Conservation (phyloP, 2,888 invertebrate genomes). For the Smittia aterrima region DNA sequence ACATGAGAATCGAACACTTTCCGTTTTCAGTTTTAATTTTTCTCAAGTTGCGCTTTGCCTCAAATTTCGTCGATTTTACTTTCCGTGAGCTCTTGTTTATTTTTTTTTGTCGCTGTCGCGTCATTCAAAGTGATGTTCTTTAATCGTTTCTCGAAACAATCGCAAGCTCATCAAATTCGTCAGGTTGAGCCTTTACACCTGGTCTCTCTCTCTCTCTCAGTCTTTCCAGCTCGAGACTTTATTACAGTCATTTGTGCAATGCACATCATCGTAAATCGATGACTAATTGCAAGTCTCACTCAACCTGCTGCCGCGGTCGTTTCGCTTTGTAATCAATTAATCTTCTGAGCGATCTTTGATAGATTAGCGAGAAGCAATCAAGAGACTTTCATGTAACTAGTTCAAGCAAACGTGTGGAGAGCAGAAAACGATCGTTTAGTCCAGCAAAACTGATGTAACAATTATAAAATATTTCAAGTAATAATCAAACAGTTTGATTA, state of each 20-base stretch:
- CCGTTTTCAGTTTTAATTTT: slow-evolving; percentile 30
- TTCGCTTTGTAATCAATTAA: too few relatives aligned
- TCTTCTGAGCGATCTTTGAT: too few relatives aligned
- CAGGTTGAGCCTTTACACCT: not conserved
- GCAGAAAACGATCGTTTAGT: not conserved
- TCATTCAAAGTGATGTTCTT: not conserved
- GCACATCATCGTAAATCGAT: not conserved
- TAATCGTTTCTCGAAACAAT: slow-evolving; percentile 13
- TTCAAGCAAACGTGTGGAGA: too few relatives aligned
- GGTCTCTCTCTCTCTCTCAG: not conserved
- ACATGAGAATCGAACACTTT: slow-evolving; percentile 18
- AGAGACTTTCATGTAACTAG: too few relatives aligned
- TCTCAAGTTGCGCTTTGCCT: slow-evolving; percentile 36
- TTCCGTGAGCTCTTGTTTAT: not conserved
- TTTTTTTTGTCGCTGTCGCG: too few relatives aligned
- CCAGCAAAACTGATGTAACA: slow-evolving; percentile 21
- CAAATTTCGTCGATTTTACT: slow-evolving; percentile 34
- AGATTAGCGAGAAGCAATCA: too few relatives aligned
- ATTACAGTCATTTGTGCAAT: slow-evolving; percentile 5
- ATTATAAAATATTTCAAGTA: slow-evolving; percentile 23
- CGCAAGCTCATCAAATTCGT: not conserved
- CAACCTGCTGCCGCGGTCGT: too few relatives aligned
- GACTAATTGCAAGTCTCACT: too few relatives aligned
- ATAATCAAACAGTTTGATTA: not conserved
- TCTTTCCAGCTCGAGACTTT: not conserved